Percentiles rank a stretch among this genome's conserved stretches.
Conservation (phyloP, 2,113 vertebrate genomes). For the Carlito syrichta region DNA sequence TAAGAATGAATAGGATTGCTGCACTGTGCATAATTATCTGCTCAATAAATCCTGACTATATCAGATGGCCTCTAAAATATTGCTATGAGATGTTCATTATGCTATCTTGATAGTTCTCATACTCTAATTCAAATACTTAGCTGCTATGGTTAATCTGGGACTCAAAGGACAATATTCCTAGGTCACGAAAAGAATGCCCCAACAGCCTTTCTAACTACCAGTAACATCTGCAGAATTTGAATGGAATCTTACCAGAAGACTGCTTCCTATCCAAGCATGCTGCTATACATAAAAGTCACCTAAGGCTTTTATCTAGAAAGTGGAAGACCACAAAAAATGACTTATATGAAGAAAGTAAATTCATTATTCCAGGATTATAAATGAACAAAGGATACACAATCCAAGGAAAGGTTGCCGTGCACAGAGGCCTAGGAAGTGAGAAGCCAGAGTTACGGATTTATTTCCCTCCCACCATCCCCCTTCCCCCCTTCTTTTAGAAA, state of each 20-base stretch:
- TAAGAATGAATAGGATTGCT: neutral
- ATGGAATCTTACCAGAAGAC: neutral
- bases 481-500: neutral
- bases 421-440: neutral
- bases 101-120: neutral
- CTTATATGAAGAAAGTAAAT: no score
- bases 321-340: neutral
- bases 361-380: neutral
- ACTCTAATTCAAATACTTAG: neutral
- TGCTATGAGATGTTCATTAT: neutral
- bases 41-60: neutral
- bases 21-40: neutral
- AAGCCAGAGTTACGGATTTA: neutral
- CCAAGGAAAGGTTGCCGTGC: neutral
- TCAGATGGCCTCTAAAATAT: neutral
- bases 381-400: neutral
- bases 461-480: no score
- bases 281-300: neutral
- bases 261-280: neutral
- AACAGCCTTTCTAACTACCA: neutral
- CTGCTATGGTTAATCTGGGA: neutral
- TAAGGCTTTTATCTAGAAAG: neutral
- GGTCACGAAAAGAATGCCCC: neutral
- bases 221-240: neutral
- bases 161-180: neutral